Conservation (phyloP, 2,797 vertebrate species). For the Macrochelys suwanniensis region DNA sequence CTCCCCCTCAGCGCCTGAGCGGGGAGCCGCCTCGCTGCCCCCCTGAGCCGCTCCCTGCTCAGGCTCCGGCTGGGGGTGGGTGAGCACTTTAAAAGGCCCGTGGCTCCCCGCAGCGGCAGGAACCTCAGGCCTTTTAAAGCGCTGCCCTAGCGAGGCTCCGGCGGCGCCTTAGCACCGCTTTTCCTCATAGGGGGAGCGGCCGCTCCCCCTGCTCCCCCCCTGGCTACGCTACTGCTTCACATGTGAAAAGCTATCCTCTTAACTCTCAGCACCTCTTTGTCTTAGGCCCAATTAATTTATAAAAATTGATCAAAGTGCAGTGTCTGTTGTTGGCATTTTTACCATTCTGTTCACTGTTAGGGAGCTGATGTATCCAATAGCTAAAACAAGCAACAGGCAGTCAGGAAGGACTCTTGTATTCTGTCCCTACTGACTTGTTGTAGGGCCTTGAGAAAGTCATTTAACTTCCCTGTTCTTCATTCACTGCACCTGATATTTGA, state of each 20-base stretch:
- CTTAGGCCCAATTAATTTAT: not conserved
- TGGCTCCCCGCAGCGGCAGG: too few relatives aligned
- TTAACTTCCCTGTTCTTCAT: not conserved
- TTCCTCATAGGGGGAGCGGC: too few relatives aligned
- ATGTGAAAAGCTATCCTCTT: not conserved
- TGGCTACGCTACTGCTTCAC: not conserved
- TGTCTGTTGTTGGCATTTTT: not conserved
- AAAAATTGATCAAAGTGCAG: not conserved
- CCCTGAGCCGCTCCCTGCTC: too few relatives aligned
- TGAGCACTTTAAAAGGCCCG: too few relatives aligned
- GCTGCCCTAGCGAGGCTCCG: too few relatives aligned
- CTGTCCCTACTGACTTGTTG: not conserved
- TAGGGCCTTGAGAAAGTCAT: not conserved
- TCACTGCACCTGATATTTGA: not conserved
- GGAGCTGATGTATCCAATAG: not conserved
- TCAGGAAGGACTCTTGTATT: not conserved
- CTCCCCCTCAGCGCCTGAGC: too few relatives aligned
- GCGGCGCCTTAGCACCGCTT: too few relatives aligned
- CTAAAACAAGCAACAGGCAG: not conserved
- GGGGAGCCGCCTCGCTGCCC: too few relatives aligned
- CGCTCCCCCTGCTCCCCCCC: too few relatives aligned
- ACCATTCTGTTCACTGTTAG: not conserved
- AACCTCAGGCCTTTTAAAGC: too few relatives aligned
- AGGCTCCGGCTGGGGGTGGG: too few relatives aligned
- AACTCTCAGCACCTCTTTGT: not conserved